Evolutionary conservation across 2,113 vertebrate species (phyloP), one percentile per base, ranked within the genome.

Genomic region (Sturnus vulgaris): DNA sequence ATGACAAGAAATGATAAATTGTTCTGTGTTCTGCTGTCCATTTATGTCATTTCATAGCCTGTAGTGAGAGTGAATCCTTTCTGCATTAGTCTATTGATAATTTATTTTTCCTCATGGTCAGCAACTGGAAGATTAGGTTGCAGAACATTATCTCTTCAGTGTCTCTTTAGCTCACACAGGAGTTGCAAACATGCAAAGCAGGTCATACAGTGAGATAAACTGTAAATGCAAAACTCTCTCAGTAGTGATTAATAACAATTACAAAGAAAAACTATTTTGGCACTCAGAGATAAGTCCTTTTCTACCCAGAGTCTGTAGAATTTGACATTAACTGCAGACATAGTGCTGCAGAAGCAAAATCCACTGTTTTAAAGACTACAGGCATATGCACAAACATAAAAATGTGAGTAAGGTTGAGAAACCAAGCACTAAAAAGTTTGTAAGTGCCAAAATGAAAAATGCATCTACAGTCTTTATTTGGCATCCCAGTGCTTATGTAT

Each of bases 381-480:
- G 39, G 70, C 35, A 35, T 52, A 82, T 40, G 33, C 7, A 49
- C 31, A 84, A 66, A 55, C 27, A 42, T 83, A 55, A 88, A 85
- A 73, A 86, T 65, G 27, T 82, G 24, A 63, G 13, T 39, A 66
- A 68, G 76, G 39, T 16, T 83, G 71, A 88, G 76, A 94, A 94
- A 66, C 23, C 27, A 90, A 81, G 39, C n/a, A 81, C 31, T 86
- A 35, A 84, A 77, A 80, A 23, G 35, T 71, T 75, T 71, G 9
- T 53, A 90, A 88, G 47, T 92, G 49, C 65, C 77, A 84, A 35
- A 91, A 91, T 79, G 52, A 91, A 92, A 90, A 86, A 92, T 61
- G 37, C 4, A 2, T 65, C 33, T 72, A 37, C 28, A 72, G 31
- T 85, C 44, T 72, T 93, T 57, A 56, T 91, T 88, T 79, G 82